Conservation (phyloP, 2,888 invertebrate genomes). For the Pemphredon lugubris region DNA sequence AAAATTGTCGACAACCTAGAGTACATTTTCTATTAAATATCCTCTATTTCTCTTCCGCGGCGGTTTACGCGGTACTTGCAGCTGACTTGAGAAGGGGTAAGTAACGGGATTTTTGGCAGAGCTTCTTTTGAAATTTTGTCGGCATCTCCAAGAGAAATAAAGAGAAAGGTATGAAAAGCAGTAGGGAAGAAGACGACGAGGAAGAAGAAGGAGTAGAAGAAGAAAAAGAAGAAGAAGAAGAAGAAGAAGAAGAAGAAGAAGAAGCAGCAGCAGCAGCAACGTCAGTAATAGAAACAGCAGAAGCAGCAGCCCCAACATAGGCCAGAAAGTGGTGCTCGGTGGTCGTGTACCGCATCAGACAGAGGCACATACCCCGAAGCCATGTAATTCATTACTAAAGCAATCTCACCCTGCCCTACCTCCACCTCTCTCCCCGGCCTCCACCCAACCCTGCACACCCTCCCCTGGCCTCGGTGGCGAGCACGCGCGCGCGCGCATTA, state of each 20-base stretch:
- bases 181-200: background rate
- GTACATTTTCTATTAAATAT: too few species aligned
- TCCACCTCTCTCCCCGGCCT: slow-evolving; percentile 58
- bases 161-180: slow-evolving; percentile 10
- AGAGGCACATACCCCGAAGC: slow-evolving; percentile 77
- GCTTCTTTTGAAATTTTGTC: too few species aligned
- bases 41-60: too few species aligned
- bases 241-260: slow-evolving; percentile 4
- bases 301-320: slow-evolving; percentile 53
- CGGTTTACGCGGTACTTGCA: too few species aligned
- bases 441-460: slow-evolving; percentile 36
- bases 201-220: background rate
- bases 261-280: slow-evolving; percentile 57
- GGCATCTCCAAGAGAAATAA: slow-evolving; percentile 12
- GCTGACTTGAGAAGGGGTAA: too few species aligned
- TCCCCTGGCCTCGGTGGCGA: slow-evolving; percentile 46
- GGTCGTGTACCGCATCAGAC: slow-evolving; percentile 70
- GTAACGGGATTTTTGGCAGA: too few species aligned
- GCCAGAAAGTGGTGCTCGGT: slow-evolving; percentile 59
- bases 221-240: background rate
- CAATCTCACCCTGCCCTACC: slow-evolving; percentile 72
- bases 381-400: slow-evolving; percentile 80
- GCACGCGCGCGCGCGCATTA: slow-evolving; percentile 66
- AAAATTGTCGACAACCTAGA: too few species aligned
- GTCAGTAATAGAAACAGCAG: slow-evolving; percentile 36